A percentile compares a stretch with the other conserved stretches of the same genome.
phyloP scores from a whole-genome alignment of 2,888 invertebrate species.

The Matsumyia berberina region DNA sequence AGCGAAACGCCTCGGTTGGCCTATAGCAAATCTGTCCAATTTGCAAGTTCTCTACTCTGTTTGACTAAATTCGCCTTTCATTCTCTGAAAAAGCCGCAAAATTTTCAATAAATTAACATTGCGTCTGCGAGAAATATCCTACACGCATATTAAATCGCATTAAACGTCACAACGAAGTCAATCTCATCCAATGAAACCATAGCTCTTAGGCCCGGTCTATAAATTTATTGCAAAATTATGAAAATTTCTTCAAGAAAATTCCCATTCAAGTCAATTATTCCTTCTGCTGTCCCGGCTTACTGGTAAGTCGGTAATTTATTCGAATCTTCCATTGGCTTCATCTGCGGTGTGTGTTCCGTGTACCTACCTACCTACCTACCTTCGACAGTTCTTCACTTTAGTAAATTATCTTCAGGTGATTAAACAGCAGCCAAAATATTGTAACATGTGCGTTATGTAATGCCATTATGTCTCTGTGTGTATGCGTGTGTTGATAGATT shows the following conservation, averaged over 20 bases:
- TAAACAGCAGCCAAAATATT: constrained; percentile 81
- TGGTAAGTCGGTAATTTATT: constrained; percentile 56
- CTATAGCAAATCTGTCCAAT: not conserved
- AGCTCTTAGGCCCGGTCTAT: not conserved
- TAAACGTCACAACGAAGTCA: constrained; percentile 36
- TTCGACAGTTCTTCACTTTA: constrained; percentile 13
- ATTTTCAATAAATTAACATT: constrained; percentile 9
- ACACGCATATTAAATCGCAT: constrained; percentile 18
- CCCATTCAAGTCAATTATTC: constrained; percentile 54
- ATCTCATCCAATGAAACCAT: not conserved
- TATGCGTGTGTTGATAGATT: constrained; percentile 47
- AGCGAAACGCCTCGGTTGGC: no score
- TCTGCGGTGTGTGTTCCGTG: constrained; percentile 42
- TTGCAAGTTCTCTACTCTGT: constrained; percentile 30
- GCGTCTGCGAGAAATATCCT: not conserved
- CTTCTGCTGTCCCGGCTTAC: constrained; percentile 10
- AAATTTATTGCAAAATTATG: constrained; percentile 75
- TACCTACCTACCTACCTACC: not conserved
- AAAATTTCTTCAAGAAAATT: constrained; percentile 46
- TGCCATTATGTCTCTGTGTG: constrained; percentile 32
- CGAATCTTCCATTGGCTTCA: constrained; percentile 51
- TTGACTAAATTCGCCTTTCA: not conserved
- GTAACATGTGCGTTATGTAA: constrained; percentile 79
- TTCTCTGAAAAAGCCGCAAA: not conserved
- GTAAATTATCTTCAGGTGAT: constrained; percentile 80